phyloP scores from a whole-genome alignment of 2,888 invertebrate species.

The Mythimna albipuncta region DNA sequence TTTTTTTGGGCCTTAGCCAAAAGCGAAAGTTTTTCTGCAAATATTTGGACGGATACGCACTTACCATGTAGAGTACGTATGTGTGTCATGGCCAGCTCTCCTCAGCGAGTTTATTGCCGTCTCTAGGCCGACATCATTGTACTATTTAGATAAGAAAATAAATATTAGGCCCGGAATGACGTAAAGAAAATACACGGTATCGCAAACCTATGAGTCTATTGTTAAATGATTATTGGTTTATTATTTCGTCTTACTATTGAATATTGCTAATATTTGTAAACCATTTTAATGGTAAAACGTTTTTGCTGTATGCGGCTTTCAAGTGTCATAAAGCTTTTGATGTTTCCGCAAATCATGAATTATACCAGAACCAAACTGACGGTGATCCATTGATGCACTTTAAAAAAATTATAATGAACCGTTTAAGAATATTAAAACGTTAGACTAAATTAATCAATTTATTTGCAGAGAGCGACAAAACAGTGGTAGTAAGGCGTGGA shows the following conservation, averaged over 20 bases:
- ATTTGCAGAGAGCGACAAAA: conserved; percentile 95
- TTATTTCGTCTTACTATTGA: conserved; percentile 36
- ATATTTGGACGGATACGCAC: conserved; percentile 72
- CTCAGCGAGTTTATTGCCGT: conserved; percentile 78
- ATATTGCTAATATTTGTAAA: conserved; percentile 39
- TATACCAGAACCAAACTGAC: neutral
- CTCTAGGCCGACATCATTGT: conserved; percentile 75
- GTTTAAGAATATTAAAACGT: neutral
- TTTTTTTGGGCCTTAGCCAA: conserved; percentile 80
- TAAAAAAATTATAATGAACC: neutral
- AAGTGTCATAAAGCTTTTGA: conserved; percentile 29
- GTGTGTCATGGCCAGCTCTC: conserved; percentile 81
- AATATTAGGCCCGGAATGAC: conserved; percentile 70
- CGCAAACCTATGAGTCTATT: conserved; percentile 40
- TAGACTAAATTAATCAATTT: neutral
- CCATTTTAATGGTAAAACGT: conserved; percentile 45
- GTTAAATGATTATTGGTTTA: conserved; percentile 47
- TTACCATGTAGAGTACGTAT: conserved; percentile 71
- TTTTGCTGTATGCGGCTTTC: conserved; percentile 46
- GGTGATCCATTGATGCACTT: neutral
- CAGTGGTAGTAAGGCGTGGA: conserved; percentile 95
- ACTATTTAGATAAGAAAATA: conserved; percentile 75
- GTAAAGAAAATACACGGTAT: conserved; percentile 57
- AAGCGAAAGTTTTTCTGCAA: conserved; percentile 78
- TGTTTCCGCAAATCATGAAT: conserved; percentile 12